Evolutionary conservation across 2,113 vertebrate species (phyloP), one percentile per base, ranked within the genome.

Genomic region (Chaetodon auriga): DNA sequence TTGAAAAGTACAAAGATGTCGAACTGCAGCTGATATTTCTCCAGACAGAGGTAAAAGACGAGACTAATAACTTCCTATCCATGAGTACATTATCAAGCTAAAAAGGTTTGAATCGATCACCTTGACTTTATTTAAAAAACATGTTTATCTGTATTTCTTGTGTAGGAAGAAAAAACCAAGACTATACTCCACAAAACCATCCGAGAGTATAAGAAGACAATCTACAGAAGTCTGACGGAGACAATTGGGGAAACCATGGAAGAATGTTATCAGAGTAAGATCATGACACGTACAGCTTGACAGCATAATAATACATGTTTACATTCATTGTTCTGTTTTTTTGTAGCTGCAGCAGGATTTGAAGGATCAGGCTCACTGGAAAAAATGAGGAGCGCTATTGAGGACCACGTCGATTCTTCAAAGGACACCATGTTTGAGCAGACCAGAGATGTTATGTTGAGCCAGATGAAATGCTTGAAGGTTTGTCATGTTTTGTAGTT

Each of bases 191-290:
- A 64, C 23, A 49, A 35, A 41, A 12, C 0, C 5, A 87, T 91
- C 78, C 55, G 70, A 5, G 9, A 80, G 0, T 9, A 8, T 6
- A 92, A 89, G 61, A 91, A 91, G 73, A 35, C 0, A 14, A 54
- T 93, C 53, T 93, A 92, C 75, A 46, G 1, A 4, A 65, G 65
- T 78, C 81, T 92, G 61, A 72, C 46, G 0, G 19, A 21, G 9
- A 86, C 64, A 45, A 73, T 91, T 0, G 30, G 80, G 38, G 19
- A 58, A 15, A 45, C 0, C 15, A 92, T 92, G 89, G 11, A 61
- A 15, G 8, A 41, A 14, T 69, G 81, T 65, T 93, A 92, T 46
- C 0, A 11, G 8, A 0, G 92, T 93, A 88, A 81, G 64, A 72
- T 61, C 13, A 7, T 35, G 30, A 36, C 14, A 45, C 23, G 5